phyloP scores from a whole-genome alignment of 2,113 vertebrate species.

The Dipodomys stephensi region DNA sequence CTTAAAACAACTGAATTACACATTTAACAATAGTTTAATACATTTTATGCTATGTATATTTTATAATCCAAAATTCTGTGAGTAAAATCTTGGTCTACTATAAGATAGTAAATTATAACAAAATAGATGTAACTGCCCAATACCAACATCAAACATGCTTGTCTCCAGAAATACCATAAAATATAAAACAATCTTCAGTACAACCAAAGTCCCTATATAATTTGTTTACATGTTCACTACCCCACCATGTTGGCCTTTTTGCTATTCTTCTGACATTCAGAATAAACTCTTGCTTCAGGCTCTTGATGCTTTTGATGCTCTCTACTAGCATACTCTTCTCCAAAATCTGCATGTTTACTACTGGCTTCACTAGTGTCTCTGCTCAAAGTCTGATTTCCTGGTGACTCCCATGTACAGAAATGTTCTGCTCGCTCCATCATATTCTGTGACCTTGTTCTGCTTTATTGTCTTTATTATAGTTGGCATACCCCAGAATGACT shows the following conservation, averaged over 20 bases:
- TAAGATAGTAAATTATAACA: not conserved
- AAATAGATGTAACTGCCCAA: slow-evolving; percentile 4
- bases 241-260: not conserved
- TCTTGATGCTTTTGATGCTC: not conserved
- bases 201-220: not conserved
- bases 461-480: not conserved
- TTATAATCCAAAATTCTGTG: not conserved
- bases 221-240: not conserved
- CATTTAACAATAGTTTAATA: not conserved
- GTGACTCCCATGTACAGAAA: not conserved
- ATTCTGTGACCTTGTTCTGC: not conserved
- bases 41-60: slow-evolving; percentile 2
- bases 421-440: not conserved
- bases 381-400: not conserved
- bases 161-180: not conserved
- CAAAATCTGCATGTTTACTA: not conserved
- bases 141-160: not conserved
- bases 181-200: not conserved
- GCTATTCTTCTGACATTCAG: not conserved
- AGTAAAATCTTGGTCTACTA: slow-evolving; percentile 14
- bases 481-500: too few species aligned
- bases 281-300: not conserved
- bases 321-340: not conserved
- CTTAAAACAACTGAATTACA: not conserved
- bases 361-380: not conserved